phyloP scores from a whole-genome alignment of 1,140 invertebrate genomes.

The Holotrichia oblita region DNA sequence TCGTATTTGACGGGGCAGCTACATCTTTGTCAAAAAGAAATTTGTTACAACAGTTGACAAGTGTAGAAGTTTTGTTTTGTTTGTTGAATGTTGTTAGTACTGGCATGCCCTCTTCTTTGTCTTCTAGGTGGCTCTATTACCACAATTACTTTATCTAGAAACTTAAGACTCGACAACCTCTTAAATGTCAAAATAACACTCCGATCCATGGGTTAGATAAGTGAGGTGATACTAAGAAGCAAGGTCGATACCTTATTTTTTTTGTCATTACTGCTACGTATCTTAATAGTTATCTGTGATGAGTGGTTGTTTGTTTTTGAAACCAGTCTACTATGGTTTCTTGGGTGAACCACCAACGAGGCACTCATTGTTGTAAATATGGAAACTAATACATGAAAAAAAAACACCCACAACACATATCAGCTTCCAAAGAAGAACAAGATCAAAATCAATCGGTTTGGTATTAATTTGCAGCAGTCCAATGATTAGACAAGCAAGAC shows the following conservation, averaged over 20 bases:
- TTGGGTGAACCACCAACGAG: constrained; percentile 26
- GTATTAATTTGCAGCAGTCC: too few relatives aligned
- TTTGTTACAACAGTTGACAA: not conserved
- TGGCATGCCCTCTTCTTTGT: not conserved
- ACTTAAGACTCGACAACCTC: not conserved
- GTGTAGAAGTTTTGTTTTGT: not conserved
- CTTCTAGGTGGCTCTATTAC: not conserved
- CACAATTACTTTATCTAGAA: constrained; percentile 9
- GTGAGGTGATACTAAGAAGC: not conserved
- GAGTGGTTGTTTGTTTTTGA: not conserved
- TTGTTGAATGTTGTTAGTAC: not conserved
- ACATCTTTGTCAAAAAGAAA: not conserved
- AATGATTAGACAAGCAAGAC: too few relatives aligned
- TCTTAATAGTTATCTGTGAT: not conserved
- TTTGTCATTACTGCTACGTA: not conserved
- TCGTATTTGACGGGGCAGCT: too few relatives aligned
- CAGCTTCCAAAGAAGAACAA: too few relatives aligned
- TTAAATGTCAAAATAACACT: not conserved
- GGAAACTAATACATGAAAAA: too few relatives aligned
- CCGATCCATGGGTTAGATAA: not conserved
- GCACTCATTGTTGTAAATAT: too few relatives aligned
- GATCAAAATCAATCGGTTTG: too few relatives aligned
- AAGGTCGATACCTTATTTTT: not conserved
- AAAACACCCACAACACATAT: too few relatives aligned
- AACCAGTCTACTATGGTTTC: constrained; percentile 9